Evolutionary conservation across 1,140 invertebrate genomes (phyloP).

Genomic region (Hirudo medicinalis): DNA sequence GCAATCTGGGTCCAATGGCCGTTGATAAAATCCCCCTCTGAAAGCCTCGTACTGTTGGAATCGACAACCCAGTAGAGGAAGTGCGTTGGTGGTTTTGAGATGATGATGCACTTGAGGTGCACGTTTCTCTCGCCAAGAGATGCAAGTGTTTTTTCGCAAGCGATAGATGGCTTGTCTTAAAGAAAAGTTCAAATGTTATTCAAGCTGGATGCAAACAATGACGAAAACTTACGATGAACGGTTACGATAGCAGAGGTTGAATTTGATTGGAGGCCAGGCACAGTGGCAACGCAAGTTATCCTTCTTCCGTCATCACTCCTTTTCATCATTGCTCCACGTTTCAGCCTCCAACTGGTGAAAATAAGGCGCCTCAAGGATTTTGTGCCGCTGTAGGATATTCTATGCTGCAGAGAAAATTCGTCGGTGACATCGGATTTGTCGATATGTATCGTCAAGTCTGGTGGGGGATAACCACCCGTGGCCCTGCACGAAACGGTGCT

Average conservation of each 20-base stretch:
- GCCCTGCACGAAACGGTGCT: neutral
- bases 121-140: slow-evolving; percentile 20
- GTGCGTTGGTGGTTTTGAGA: neutral
- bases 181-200: neutral
- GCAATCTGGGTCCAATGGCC: neutral
- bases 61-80: slow-evolving; percentile 1
- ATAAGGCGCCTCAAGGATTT: slow-evolving; percentile 3
- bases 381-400: neutral
- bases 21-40: slow-evolving; percentile 9
- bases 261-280: slow-evolving; percentile 7
- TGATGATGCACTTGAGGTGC: slow-evolving; percentile 13
- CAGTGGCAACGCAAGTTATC: slow-evolving; percentile 1
- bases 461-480: slow-evolving; percentile 3
- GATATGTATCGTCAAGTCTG: neutral
- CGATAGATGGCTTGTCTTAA: slow-evolving; percentile 18
- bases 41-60: slow-evolving; percentile 8
- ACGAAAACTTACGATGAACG: slow-evolving; percentile 3
- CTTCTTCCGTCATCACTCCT: neutral
- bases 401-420: neutral
- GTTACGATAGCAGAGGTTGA: neutral
- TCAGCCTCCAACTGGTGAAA: neutral
- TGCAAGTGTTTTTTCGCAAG: slow-evolving; percentile 15
- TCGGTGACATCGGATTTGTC: neutral
- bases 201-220: slow-evolving; percentile 2
- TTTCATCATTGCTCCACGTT: neutral